These are phyloP conservation scores for Standfussiana lucernea DNA, from an alignment of 2,888 invertebrate species.

Conservation along the genomic window DNA sequence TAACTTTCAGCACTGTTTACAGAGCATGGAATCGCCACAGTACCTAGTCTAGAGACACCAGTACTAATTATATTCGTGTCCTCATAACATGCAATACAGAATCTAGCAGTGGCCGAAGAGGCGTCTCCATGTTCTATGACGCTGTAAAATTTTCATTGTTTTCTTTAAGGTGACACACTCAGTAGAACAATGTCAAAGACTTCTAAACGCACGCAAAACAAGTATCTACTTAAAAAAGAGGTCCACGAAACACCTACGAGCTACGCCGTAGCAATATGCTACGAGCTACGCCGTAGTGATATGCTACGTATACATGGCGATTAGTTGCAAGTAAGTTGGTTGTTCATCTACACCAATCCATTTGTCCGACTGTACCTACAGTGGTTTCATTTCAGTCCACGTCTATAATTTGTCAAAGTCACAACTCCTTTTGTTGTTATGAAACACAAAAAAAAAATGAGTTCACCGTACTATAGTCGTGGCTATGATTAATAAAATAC, in stretches of 20 bases:
- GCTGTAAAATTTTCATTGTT: background rate
- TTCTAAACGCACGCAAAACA: background rate
- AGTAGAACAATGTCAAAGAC: background rate
- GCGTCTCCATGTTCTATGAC: background rate
- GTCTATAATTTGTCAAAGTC: constrained; percentile 69
- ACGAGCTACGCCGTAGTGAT: background rate
- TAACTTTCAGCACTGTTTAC: background rate
- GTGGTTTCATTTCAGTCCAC: constrained; percentile 57
- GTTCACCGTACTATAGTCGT: constrained; percentile 57
- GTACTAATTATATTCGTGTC: too few species aligned
- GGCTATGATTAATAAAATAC: constrained; percentile 66
- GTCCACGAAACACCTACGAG: background rate
- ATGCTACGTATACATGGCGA: background rate
- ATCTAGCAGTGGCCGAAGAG: background rate
- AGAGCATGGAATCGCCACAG: background rate
- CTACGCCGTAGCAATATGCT: background rate
- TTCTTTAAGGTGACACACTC: background rate
- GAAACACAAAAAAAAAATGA: constrained; percentile 64
- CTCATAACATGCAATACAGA: too few species aligned
- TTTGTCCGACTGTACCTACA: constrained; percentile 28
- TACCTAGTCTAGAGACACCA: too few species aligned
- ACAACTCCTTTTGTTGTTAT: constrained; percentile 58
- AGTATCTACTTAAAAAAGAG: background rate
- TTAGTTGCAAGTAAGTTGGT: background rate
- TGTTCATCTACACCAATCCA: background rate